A percentile compares a stretch with the other conserved stretches of the same genome.
phyloP scores from a whole-genome alignment of 2,888 invertebrate species.

The Drosophila hamatofila region DNA sequence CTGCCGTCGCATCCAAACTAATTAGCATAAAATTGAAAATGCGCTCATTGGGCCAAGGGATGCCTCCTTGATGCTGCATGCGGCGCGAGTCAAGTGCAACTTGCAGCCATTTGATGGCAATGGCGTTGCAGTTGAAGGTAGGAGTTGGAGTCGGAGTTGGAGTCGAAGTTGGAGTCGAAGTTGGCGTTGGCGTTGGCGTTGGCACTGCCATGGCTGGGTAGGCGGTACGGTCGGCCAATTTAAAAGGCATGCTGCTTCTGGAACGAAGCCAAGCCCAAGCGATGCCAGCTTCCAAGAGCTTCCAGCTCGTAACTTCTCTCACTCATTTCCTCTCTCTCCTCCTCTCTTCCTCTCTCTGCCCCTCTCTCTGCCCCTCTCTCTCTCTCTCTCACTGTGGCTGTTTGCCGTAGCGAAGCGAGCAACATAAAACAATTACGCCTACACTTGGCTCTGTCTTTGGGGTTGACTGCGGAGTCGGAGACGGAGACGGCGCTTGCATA shows the following conservation, averaged over 20 bases:
- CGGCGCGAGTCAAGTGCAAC: constrained; percentile 57
- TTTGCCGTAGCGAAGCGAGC: constrained; percentile 73
- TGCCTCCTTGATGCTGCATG: constrained; percentile 14
- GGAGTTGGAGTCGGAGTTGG: neutral
- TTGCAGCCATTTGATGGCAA: constrained; percentile 38
- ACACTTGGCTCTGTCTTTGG: constrained; percentile 64
- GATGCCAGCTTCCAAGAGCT: constrained; percentile 8
- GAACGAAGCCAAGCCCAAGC: constrained; percentile 39
- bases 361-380: neutral
- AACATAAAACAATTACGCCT: constrained; percentile 85
- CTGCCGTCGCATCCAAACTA: constrained; percentile 71
- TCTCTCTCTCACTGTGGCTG: neutral
- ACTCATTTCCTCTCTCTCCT: neutral
- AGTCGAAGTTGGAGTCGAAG: neutral
- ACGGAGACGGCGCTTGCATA: constrained; percentile 42
- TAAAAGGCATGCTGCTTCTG: constrained; percentile 69
- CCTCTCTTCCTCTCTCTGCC: neutral
- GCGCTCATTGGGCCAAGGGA: constrained; percentile 72
- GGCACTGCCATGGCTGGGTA: constrained; percentile 33
- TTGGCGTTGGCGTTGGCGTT: constrained; percentile 12
- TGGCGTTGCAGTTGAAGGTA: neutral
- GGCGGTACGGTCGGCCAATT: constrained; percentile 68
- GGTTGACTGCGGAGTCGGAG: neutral
- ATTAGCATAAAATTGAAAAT: constrained; percentile 85
- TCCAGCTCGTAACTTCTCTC: constrained; percentile 20